Evolutionary conservation across 2,113 vertebrate species (phyloP), one percentile per base, ranked within the genome.

Genomic region (Pantherophis guttatus): DNA sequence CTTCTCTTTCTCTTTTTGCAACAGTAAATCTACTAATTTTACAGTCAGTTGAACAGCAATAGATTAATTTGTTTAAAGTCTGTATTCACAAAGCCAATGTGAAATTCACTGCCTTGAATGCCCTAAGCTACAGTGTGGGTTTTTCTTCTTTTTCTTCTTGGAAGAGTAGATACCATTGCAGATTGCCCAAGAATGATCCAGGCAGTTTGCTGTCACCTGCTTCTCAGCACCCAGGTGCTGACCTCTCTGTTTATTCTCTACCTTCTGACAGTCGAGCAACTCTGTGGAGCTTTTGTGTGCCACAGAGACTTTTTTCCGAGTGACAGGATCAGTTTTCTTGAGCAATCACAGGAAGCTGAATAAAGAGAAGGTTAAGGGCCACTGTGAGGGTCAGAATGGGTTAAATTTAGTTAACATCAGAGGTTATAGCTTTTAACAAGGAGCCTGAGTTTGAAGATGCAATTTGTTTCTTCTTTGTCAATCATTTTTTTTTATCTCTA

Each of bases 21-120:
- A 98, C 97, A 98, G 98, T 98, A 98, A 98, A 98, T 98, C 97
- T 98, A 98, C 98, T 98, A 98, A 99, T 99, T 99, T 99, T 98
- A 98, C 98, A 99, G 98, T 98, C 98, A 99, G 98, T 98, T 98
- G 99, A 99, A 97, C 98, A 98, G 98, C 98, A 99, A 99, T 98
- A 98, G 98, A 97, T 98, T 98, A 98, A 98, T 99, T 98, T 99
- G 98, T 99, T 98, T 98, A 98, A 99, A 98, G 98, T 98, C 97
- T 96, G 97, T 95, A 86, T 95, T 96, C 98, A 98, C 98, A 99
- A 98, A 98, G 97, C 97, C 96, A 96, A 97, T 93, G 97, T 98
- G 98, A 98, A 98, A 98, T 98, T 97, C 70, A 93, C 98, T 98
- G 97, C 98, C 97, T 98, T 98, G 97, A 98, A 97, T 98, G 97